These are phyloP conservation scores for Aphyosemion australe DNA, from an alignment of 2,113 vertebrate genomes.

Conservation along the genomic window DNA sequence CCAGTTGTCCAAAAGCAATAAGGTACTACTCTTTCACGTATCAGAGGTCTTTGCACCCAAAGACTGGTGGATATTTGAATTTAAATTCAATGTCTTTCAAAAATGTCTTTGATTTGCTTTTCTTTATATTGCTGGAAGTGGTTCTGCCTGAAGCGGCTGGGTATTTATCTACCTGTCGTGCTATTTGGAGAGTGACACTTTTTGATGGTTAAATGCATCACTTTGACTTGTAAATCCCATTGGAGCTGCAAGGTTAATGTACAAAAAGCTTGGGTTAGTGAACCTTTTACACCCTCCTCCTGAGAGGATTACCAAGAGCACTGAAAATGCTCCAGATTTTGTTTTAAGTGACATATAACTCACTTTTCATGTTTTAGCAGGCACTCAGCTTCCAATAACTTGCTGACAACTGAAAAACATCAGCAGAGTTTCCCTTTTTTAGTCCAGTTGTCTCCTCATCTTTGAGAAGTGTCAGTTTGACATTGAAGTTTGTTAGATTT, in stretches of 20 bases:
- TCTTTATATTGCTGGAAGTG: background rate
- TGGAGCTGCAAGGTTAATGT: slow-evolving; percentile 16
- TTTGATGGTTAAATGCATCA: slow-evolving; percentile 31
- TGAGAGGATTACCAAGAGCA: slow-evolving; percentile 17
- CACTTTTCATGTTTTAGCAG: slow-evolving; percentile 17
- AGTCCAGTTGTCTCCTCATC: no score
- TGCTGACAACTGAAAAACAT: slow-evolving; percentile 4
- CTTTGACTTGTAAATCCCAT: slow-evolving; percentile 34
- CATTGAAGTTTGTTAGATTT: no score
- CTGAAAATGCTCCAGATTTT: slow-evolving; percentile 18
- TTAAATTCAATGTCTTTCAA: no score
- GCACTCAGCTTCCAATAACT: slow-evolving; percentile 16
- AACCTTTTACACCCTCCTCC: background rate
- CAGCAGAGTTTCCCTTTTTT: background rate
- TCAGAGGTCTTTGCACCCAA: no score
- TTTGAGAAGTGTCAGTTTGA: no score
- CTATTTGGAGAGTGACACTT: slow-evolving; percentile 34
- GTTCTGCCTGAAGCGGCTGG: background rate
- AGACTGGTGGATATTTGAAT: no score
- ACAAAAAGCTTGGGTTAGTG: slow-evolving; percentile 11
- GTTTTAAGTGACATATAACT: slow-evolving; percentile 14
- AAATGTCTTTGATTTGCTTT: background rate
- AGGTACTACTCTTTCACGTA: no score
- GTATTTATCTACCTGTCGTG: slow-evolving; percentile 31
- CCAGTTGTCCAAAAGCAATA: no score